phyloP scores from a whole-genome alignment of 2,888 invertebrate species.

The Callyntrura sp. region DNA sequence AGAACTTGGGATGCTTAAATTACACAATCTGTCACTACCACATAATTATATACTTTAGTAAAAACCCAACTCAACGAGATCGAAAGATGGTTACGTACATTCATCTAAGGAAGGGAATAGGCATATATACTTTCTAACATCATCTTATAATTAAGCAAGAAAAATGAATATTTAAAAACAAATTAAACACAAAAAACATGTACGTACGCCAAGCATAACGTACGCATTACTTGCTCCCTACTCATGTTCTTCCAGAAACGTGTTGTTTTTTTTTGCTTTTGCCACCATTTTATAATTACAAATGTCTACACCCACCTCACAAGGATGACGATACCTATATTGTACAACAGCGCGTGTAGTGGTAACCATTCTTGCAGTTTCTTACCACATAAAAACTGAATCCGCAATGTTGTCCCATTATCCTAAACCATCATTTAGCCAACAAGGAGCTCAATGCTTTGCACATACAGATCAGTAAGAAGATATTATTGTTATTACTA shows the following conservation, averaged over 20 bases:
- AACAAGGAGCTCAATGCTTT: too few species aligned
- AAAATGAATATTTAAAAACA: slow-evolving; percentile 26
- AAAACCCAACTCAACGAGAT: too few species aligned
- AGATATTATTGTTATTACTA: slow-evolving; percentile 23
- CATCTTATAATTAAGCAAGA: slow-evolving; percentile 18
- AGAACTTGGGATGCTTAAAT: not conserved
- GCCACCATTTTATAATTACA: not conserved
- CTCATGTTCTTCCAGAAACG: not conserved
- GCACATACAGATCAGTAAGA: not conserved
- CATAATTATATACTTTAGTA: slow-evolving; percentile 45
- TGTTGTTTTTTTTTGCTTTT: slow-evolving; percentile 5
- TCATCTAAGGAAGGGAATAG: too few species aligned
- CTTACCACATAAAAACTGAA: slow-evolving; percentile 6
- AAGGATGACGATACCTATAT: not conserved
- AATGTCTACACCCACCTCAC: not conserved
- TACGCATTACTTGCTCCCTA: not conserved
- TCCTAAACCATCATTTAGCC: too few species aligned
- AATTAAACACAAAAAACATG: not conserved
- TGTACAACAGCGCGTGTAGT: not conserved
- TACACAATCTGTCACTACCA: slow-evolving; percentile 44
- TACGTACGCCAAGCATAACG: not conserved
- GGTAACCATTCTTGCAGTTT: not conserved
- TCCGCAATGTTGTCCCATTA: too few species aligned
- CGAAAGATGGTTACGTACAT: too few species aligned
- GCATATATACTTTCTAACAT: slow-evolving; percentile 32